phyloP scores from a whole-genome alignment of 2,113 vertebrate genomes.

The Lepisosteus oculatus region DNA sequence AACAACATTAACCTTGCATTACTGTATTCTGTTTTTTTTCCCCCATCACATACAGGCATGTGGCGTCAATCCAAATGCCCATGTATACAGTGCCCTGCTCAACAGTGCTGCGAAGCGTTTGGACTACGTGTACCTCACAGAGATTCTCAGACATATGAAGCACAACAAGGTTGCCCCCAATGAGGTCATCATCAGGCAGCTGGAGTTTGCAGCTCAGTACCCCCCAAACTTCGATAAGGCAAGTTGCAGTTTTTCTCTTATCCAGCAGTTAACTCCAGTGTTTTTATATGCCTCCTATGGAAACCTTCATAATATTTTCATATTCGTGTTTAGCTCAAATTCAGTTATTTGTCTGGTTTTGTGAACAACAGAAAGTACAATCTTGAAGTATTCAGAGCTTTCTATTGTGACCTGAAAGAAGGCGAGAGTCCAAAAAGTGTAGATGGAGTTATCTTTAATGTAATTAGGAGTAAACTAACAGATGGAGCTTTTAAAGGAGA shows the following conservation, averaged over 20 bases:
- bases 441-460: too few species aligned
- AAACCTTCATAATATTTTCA: too few species aligned
- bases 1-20: neutral
- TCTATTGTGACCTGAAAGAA: too few species aligned
- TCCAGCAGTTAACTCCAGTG: neutral
- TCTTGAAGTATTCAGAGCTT: too few species aligned
- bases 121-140: constrained; percentile 81
- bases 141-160: constrained; percentile 79
- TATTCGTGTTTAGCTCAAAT: too few species aligned
- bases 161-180: constrained; percentile 72
- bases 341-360: too few species aligned
- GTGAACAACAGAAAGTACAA: too few species aligned
- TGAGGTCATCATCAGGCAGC: constrained; percentile 82
- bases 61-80: constrained; percentile 74
- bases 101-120: constrained; percentile 69
- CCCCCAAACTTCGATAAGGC: constrained; percentile 86
- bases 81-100: constrained; percentile 87
- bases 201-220: constrained; percentile 87
- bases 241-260: constrained; percentile 16
- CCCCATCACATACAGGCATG: constrained; percentile 58
- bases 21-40: constrained; percentile 14
- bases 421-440: too few species aligned
- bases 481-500: too few species aligned
- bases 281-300: neutral
- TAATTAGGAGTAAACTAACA: too few species aligned